Evolutionary conservation across 2,888 invertebrate species (phyloP).

Genomic region (Papilio protenor): DNA sequence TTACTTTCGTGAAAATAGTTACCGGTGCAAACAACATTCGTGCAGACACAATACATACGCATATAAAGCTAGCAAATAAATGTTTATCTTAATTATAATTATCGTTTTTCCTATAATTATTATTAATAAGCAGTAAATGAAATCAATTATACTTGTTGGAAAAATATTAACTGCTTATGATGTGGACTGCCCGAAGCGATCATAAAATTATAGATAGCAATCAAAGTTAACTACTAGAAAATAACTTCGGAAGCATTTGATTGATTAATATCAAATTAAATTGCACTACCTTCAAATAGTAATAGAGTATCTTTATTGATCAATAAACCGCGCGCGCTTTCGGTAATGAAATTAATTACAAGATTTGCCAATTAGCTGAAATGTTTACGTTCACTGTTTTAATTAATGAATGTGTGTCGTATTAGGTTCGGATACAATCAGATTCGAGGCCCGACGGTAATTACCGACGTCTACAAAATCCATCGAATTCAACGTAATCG

Average conservation of each 20-base stretch:
- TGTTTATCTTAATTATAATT: background rate
- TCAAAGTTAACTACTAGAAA: background rate
- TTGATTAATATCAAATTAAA: constrained; percentile 6
- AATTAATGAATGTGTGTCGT: constrained; percentile 78
- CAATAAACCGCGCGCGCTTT: constrained; percentile 39
- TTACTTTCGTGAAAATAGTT: constrained; percentile 31
- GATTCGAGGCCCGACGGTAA: constrained; percentile 77
- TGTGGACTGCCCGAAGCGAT: background rate
- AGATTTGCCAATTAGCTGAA: constrained; percentile 77
- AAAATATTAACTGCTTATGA: background rate
- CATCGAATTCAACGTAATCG: constrained; percentile 82
- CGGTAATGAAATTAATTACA: constrained; percentile 68
- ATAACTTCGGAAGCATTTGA: constrained; percentile 2
- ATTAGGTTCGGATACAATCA: constrained; percentile 80
- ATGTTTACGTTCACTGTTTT: constrained; percentile 65
- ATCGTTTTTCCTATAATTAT: background rate
- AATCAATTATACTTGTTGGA: background rate
- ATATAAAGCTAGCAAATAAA: background rate
- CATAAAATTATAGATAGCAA: background rate
- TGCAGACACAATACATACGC: background rate
- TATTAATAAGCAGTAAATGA: background rate
- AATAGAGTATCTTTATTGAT: constrained; percentile 30
- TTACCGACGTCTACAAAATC: constrained; percentile 81
- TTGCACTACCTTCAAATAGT: constrained; percentile 12
- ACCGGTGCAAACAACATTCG: background rate